phyloP scores from a whole-genome alignment of 2,113 vertebrate genomes.

The Acanthochromis polyacanthus region DNA sequence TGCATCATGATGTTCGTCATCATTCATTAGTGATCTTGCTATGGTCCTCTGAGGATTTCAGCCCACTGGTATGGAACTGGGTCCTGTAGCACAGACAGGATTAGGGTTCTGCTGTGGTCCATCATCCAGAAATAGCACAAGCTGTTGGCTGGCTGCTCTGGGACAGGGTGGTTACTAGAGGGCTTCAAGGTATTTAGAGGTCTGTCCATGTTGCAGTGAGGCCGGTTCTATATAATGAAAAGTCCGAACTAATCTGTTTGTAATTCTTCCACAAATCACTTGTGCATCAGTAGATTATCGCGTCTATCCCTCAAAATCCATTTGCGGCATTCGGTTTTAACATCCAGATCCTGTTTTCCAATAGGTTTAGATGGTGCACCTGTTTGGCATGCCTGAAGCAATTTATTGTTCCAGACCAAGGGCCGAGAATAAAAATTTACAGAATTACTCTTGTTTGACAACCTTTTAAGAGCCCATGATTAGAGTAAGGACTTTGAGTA shows the following conservation, averaged over 20 bases:
- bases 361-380: conserved; percentile 9
- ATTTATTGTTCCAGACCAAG: not conserved
- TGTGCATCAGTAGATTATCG: conserved; percentile 37
- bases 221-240: conserved; percentile 32
- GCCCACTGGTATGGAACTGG: conserved; percentile 33
- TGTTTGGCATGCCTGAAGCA: conserved; percentile 14
- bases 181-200: conserved; percentile 56
- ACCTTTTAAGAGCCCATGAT: not conserved
- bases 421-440: not conserved
- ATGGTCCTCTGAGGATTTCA: conserved; percentile 29
- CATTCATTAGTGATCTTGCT: conserved; percentile 10
- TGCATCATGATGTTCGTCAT: not conserved
- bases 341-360: conserved; percentile 13
- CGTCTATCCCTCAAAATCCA: conserved; percentile 29
- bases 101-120: conserved; percentile 58
- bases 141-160: conserved; percentile 50
- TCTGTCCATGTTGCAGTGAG: conserved; percentile 30
- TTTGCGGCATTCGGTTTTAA: conserved; percentile 21
- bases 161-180: conserved; percentile 26
- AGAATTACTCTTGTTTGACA: not conserved
- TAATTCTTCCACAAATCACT: conserved; percentile 53
- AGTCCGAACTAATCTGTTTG: conserved; percentile 44
- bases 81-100: conserved; percentile 57
- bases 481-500: not conserved
- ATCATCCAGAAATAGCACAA: conserved; percentile 61